Evolutionary conservation across 2,113 vertebrate species (phyloP), one percentile per base, ranked within the genome.

Genomic region (Hucho hucho): DNA sequence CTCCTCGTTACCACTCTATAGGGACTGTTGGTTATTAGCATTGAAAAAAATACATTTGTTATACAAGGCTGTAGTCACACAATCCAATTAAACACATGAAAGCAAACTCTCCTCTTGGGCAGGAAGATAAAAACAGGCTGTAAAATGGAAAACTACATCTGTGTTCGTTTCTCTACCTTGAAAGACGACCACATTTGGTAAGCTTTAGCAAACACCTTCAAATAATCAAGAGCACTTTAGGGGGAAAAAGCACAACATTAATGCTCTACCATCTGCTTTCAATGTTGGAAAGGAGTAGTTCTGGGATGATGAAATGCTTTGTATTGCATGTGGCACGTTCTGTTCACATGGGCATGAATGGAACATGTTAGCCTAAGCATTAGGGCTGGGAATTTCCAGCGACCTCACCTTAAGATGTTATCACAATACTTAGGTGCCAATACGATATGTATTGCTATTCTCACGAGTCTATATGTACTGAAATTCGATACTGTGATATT

Each of bases 71-170:
- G 32, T 76, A 72, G 86, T 90, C 83, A 81, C 85, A 85, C 83
- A 82, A 76, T 80, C 86, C 81, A 86, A 88, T 89, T 83, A 85
- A 65, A 87, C 73, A 86, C 87, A 82, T 84, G 79, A 87, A 87
- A 87, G 83, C 75, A 78, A 76, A 68, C 22, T 80, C 64, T 86
- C 74, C 70, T 77, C 75, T 80, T 58, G 83, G 75, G 75, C 84
- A 82, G 78, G 75, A 88, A 86, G 81, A 92, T 84, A 79, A 86
- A 89, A 91, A 88, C 87, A 80, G 83, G 64, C 28, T 37, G 78
- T 84, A 75, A 85, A 85, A 64, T 71, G 74, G 74, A 76, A 80
- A 79, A 78, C 70, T 73, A 82, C 83, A 83, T 81, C 78, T 26
- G 81, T 46, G 5, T 78, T 83, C 64, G 66, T 80, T 82, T 69